Percentiles rank a stretch among this genome's conserved stretches.
Conservation (phyloP, 92 coral and sea anemone species). For the Galaxea fascicularis region DNA sequence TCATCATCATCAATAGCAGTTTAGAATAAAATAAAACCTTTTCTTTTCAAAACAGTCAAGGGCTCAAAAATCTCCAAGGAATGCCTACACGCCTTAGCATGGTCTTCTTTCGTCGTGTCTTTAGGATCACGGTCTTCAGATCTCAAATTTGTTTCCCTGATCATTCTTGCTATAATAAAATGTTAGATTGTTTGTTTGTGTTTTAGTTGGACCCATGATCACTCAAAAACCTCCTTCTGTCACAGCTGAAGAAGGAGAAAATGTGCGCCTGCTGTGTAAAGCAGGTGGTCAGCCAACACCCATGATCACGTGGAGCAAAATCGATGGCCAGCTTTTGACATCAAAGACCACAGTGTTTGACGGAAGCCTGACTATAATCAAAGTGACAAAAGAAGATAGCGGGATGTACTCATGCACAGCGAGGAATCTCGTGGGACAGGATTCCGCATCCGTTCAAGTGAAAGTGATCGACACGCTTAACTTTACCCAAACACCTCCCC, state of each 20-base stretch:
- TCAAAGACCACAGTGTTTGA: neutral
- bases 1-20: too few species aligned
- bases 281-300: slow-evolving; percentile 37
- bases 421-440: slow-evolving; percentile 14
- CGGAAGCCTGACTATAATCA: slow-evolving; percentile 14
- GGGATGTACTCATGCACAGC: slow-evolving; percentile 36
- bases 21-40: too few species aligned
- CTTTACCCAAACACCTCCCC: slow-evolving; percentile 25
- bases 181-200: neutral
- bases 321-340: neutral
- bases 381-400: slow-evolving; percentile 24
- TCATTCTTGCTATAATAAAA: too few species aligned
- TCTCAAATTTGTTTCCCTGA: too few species aligned
- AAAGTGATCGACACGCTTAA: slow-evolving; percentile 24
- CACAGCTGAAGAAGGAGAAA: slow-evolving; percentile 53
- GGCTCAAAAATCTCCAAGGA: too few species aligned
- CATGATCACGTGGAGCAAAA: slow-evolving; percentile 3
- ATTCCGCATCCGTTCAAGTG: slow-evolving; percentile 31
- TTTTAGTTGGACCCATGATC: slow-evolving; percentile 25
- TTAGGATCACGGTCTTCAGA: too few species aligned
- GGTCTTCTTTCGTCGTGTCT: too few species aligned
- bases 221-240: slow-evolving; percentile 34
- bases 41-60: too few species aligned
- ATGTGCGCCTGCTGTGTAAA: slow-evolving; percentile 22
- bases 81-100: too few species aligned